Conservation (phyloP, 2,797 vertebrate genomes). For the Phoeniculus purpureus region DNA sequence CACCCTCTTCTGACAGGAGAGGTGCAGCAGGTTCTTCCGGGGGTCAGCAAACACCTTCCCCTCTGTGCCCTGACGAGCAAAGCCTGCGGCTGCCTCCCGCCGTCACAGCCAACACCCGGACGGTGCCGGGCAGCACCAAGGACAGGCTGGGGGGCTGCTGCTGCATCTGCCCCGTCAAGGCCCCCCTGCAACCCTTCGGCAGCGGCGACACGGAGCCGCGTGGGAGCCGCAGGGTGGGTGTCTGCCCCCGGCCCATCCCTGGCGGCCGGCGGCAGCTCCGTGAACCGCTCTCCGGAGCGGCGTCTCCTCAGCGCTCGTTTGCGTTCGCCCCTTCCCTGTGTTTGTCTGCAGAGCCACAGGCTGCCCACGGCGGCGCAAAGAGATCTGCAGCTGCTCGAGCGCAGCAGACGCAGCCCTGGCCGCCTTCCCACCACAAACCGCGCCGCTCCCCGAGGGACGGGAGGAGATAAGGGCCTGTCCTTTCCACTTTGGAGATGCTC, state of each 20-base stretch:
- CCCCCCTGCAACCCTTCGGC: fast-evolving
- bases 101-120: neutral
- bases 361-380: neutral
- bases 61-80: too few relatives aligned
- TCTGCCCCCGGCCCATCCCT: neutral
- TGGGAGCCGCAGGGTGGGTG: fast-evolving
- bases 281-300: neutral
- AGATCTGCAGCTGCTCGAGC: conserved; percentile 27
- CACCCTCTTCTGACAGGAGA: neutral
- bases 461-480: neutral
- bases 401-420: conserved; percentile 15
- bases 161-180: neutral
- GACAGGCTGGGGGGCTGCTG: neutral
- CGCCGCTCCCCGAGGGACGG: neutral
- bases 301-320: neutral
- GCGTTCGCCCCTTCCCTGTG: neutral
- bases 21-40: conserved; percentile 1
- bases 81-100: fast-evolving
- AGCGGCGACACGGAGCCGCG: fast-evolving
- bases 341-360: conserved; percentile 51
- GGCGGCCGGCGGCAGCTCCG: neutral
- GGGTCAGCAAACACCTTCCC: neutral
- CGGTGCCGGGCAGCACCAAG: fast-evolving
- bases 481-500: neutral
- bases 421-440: neutral